phyloP scores from a whole-genome alignment of 2,888 invertebrate genomes.

The Drosophila stalkeri region DNA sequence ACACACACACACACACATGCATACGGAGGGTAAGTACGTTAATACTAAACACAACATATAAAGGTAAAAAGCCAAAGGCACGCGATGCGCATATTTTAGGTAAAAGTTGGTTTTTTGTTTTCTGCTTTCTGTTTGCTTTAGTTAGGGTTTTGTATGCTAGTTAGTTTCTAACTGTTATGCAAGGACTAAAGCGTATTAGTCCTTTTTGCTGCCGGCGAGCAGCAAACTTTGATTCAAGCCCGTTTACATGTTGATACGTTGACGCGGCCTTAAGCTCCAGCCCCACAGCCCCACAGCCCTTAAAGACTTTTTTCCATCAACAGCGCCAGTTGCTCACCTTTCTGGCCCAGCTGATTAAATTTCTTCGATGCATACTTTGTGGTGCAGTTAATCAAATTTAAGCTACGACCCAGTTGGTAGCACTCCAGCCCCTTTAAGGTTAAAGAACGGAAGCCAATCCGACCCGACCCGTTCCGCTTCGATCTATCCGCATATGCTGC shows the following conservation, averaged over 20 bases:
- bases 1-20: slow-evolving; percentile 5
- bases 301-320: neutral
- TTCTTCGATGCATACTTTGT: slow-evolving; percentile 26
- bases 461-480: neutral
- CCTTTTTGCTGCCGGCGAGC: slow-evolving; percentile 56
- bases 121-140: slow-evolving; percentile 58
- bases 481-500: slow-evolving; percentile 25
- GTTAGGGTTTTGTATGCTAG: slow-evolving; percentile 50
- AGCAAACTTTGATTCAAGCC: slow-evolving; percentile 65
- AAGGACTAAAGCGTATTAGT: slow-evolving; percentile 47
- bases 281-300: neutral
- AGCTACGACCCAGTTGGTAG: slow-evolving; percentile 57
- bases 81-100: slow-evolving; percentile 77
- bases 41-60: slow-evolving; percentile 77
- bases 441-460: neutral
- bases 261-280: slow-evolving; percentile 35
- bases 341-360: slow-evolving; percentile 3
- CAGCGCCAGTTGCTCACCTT: neutral
- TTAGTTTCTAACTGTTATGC: slow-evolving; percentile 53
- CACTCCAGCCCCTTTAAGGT: neutral
- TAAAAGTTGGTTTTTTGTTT: slow-evolving; percentile 54
- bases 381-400: slow-evolving; percentile 59
- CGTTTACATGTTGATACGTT: slow-evolving; percentile 56
- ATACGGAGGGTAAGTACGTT: slow-evolving; percentile 36
- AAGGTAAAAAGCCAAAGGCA: slow-evolving; percentile 78